These are phyloP conservation scores for Tetranychus urticae DNA, from an alignment of 1,140 invertebrate genomes.

Conservation along the genomic window DNA sequence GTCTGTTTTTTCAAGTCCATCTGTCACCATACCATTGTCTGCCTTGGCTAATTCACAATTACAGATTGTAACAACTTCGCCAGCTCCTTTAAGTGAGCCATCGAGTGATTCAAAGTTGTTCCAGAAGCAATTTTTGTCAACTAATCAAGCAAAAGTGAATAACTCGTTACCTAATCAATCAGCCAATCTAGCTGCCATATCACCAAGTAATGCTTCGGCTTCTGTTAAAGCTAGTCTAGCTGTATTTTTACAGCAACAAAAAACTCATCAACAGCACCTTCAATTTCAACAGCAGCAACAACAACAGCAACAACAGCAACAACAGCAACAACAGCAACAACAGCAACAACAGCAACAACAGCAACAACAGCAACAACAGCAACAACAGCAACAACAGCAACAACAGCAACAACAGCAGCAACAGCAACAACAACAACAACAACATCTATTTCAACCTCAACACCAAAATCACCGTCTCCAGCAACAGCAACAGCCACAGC, in stretches of 20 bases:
- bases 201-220: too few species aligned
- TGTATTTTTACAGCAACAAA: constrained; percentile 40
- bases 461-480: background rate
- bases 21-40: constrained; percentile 2
- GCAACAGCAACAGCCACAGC: background rate
- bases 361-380: background rate
- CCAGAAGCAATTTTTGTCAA: constrained; percentile 23
- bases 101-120: constrained; percentile 19
- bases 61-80: background rate
- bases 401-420: background rate
- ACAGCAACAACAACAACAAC: background rate
- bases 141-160: background rate
- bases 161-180: background rate
- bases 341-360: constrained; percentile 13
- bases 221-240: constrained; percentile 21
- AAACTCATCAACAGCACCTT: constrained; percentile 25
- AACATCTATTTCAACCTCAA: background rate
- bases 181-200: too few species aligned
- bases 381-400: background rate
- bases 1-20: background rate
- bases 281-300: constrained; percentile 8
- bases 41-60: background rate
- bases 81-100: background rate
- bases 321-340: constrained; percentile 16
- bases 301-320: background rate